Conservation (phyloP, 2,113 vertebrate species). For the Archilochus colubris region DNA sequence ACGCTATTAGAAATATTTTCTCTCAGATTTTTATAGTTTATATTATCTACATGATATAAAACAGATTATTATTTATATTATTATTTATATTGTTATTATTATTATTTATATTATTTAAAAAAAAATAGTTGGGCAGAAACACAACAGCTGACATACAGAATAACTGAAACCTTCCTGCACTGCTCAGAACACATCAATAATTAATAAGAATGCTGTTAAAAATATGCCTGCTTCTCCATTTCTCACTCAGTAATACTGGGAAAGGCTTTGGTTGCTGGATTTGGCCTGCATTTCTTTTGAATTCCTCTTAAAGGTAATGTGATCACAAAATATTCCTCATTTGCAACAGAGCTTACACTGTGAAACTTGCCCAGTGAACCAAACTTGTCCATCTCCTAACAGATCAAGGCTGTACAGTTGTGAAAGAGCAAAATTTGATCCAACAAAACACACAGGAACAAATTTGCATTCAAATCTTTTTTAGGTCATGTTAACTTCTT, state of each 20-base stretch:
- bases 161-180: neutral
- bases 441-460: neutral
- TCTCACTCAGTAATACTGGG: neutral
- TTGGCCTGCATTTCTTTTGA: neutral
- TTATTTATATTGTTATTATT: neutral
- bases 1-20: neutral
- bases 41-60: neutral
- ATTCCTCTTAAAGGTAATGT: neutral
- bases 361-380: neutral
- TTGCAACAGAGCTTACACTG: neutral
- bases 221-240: neutral
- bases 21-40: neutral
- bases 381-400: neutral
- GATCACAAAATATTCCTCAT: neutral
- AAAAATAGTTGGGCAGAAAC: neutral
- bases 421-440: neutral
- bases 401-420: accelerated
- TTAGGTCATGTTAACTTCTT: neutral
- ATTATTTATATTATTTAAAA: neutral
- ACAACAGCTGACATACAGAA: neutral
- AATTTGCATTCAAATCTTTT: neutral
- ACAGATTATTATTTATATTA: neutral
- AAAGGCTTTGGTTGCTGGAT: neutral
- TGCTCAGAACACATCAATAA: neutral
- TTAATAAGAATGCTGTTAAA: neutral